These are phyloP conservation scores for Lordiphosa fenestrarum DNA, from an alignment of 2,888 invertebrate species.

Conservation along the genomic window DNA sequence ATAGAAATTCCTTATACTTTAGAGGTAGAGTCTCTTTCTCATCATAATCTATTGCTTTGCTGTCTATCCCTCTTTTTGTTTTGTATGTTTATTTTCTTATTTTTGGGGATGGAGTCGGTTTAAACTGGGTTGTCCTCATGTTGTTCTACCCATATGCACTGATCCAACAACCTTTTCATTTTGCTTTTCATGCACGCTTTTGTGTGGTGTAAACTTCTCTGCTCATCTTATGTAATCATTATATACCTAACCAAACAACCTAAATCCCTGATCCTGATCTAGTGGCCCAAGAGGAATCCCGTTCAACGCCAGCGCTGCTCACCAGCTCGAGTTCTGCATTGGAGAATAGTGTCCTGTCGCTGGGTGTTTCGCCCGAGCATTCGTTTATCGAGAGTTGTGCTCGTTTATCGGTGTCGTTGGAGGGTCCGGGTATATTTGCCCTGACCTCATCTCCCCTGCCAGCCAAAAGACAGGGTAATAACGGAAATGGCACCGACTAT, in stretches of 20 bases:
- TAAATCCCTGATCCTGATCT: constrained; percentile 67
- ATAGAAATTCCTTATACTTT: background rate
- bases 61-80: constrained; percentile 8
- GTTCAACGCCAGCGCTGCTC: constrained; percentile 91
- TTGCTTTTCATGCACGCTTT: constrained; percentile 11
- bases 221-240: constrained; percentile 19
- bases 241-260: constrained; percentile 12
- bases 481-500: constrained; percentile 68
- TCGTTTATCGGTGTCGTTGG: constrained; percentile 91
- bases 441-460: constrained; percentile 84
- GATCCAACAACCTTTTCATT: background rate
- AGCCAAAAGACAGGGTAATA: constrained; percentile 46
- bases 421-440: constrained; percentile 89
- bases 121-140: constrained; percentile 12
- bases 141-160: constrained; percentile 15
- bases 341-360: constrained; percentile 83
- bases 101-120: background rate
- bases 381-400: constrained; percentile 92
- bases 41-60: constrained; percentile 30
- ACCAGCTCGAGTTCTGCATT: constrained; percentile 85
- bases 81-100: constrained; percentile 1
- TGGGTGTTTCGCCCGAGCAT: constrained; percentile 93
- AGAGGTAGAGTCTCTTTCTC: background rate
- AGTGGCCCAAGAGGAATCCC: constrained; percentile 93
- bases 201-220: background rate